Evolutionary conservation across 1,140 invertebrate genomes (phyloP), one percentile per base, ranked within the genome.

Genomic region (Rhyacophila brunnea): DNA sequence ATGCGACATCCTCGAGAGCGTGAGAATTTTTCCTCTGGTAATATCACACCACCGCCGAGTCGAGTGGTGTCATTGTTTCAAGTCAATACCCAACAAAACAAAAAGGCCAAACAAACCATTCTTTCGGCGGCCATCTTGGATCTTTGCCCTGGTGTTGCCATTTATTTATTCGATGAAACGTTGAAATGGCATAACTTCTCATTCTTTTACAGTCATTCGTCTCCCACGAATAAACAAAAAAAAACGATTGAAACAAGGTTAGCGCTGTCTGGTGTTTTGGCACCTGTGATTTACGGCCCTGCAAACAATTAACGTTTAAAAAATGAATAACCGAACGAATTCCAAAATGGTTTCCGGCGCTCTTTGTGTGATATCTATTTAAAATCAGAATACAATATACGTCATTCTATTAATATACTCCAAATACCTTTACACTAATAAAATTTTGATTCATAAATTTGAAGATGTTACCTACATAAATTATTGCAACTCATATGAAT

Each of bases 271-370:
- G 42, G 42, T 28, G 34, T 48, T 36, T 10, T 14, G 45, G 35
- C 55, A 20, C 9, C 34, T 9, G 17, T 50, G 47, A 50, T 58
- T 50, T 58, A 58, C 47, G 34, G 38, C 40, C 23, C 47, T 32
- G 19, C 47, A 58, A 58, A 58, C 55, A 44, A 58, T 58, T 58
- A 40, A 58, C 23, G 49, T 20, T 35, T 43, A 58, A 49, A 58
- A 58, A 54, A 45, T 32, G 17, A 46, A 55, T 55, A 53, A 55
- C 43, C 23, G 23, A 28, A 40, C 38, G 20, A 55, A 55, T 46
- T 55, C 44, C 32, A 46, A 55, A 55, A 38, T 46, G 43, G 43
- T 55, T 55, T 55, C 52, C 52, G 28, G 52, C 32, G 23, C 20
- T 55, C 52, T 53, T 54, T 54, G 52, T 54, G 32, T 17, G 11